Conservation (phyloP, 2,888 invertebrate genomes). For the Drepanosiphum platanoidis region DNA sequence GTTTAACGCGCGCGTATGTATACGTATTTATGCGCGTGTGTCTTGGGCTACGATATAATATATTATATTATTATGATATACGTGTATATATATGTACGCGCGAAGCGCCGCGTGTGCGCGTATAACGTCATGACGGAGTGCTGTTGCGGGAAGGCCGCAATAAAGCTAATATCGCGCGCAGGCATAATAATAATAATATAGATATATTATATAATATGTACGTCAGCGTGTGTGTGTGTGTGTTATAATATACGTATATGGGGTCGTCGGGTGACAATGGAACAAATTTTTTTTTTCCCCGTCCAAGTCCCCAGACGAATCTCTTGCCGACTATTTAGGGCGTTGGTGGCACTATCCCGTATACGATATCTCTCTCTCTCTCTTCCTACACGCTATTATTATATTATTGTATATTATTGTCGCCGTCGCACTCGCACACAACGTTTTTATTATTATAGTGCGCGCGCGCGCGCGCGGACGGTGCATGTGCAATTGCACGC, state of each 20-base stretch:
- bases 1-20: background rate
- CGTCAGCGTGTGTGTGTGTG: too few species aligned
- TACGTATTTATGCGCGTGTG: background rate
- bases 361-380: background rate
- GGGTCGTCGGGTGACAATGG: slow-evolving; percentile 46
- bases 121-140: background rate
- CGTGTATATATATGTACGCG: background rate
- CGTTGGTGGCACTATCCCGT: background rate
- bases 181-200: too few species aligned
- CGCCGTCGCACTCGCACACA: background rate
- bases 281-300: slow-evolving; percentile 47
- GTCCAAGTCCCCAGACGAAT: slow-evolving; percentile 1
- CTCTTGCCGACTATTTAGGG: slow-evolving; percentile 6
- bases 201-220: too few species aligned
- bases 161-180: slow-evolving; percentile 50
- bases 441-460: background rate
- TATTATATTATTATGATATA: slow-evolving; percentile 41
- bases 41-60: slow-evolving; percentile 20
- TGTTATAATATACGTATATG: background rate
- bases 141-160: slow-evolving; percentile 19
- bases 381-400: too few species aligned
- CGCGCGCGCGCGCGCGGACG: background rate
- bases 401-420: too few species aligned
- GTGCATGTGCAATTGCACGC: background rate
- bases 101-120: too few species aligned